phyloP scores from a whole-genome alignment of 64 coral and sea anemone species.

The Pocillopora verrucosa region DNA sequence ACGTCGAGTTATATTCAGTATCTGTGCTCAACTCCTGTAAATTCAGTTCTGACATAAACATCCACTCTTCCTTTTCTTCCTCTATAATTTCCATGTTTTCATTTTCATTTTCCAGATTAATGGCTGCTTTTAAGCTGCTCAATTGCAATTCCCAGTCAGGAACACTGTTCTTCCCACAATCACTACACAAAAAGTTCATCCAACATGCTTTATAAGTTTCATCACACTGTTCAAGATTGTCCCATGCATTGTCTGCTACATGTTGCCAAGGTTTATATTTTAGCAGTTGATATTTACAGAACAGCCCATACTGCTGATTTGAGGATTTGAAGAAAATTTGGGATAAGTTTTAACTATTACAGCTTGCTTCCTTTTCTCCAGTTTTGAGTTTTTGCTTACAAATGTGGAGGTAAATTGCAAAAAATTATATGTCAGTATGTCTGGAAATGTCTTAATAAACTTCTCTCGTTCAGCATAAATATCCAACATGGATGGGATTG shows the following conservation, averaged over 20 bases:
- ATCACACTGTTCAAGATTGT: constrained; percentile 61
- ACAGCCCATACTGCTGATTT: constrained; percentile 42
- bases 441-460: neutral
- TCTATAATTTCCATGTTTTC: constrained; percentile 54
- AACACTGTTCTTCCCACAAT: constrained; percentile 50
- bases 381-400: constrained; percentile 25
- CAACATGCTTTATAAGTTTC: constrained; percentile 73
- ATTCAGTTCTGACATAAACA: constrained; percentile 80
- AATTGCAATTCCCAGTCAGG: constrained; percentile 77
- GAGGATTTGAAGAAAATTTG: neutral
- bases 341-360: constrained; percentile 34
- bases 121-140: constrained; percentile 51
- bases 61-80: constrained; percentile 74
- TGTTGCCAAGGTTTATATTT: constrained; percentile 59
- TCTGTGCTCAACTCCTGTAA: constrained; percentile 44
- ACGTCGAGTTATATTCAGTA: constrained; percentile 37
- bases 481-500: constrained; percentile 41
- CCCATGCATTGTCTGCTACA: constrained; percentile 45
- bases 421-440: constrained; percentile 57
- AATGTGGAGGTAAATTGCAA: constrained; percentile 44
- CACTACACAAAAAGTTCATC: constrained; percentile 62
- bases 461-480: constrained; percentile 8
- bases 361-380: neutral
- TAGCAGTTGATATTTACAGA: constrained; percentile 56
- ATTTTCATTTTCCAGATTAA: constrained; percentile 59